Base-by-base conservation (phyloP, 2,797 vertebrate species). In the Eulemur rubriventer region DNA sequence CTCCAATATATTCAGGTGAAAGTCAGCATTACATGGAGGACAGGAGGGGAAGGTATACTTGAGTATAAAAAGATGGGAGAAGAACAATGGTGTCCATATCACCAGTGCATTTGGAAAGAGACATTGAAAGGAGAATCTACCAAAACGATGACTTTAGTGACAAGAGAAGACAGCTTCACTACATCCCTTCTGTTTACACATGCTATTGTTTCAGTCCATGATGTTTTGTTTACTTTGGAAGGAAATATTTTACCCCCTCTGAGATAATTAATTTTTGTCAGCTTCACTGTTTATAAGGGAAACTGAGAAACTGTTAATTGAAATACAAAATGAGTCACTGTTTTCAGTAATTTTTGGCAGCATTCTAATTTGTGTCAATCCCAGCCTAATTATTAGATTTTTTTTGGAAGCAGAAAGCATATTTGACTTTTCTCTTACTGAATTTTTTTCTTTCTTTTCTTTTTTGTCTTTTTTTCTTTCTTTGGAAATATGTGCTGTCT, bases 291-390 rank as follows among this genome's bases (percentile, higher is more conserved):
- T 98, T 98, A 97, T 96, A 97, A 90, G 97, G 98, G 98, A 98
- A 98, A 98, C 98, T 97, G 98, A 98, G 98, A 99, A 98, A 98
- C 98, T 98, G 98, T 97, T 99, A 98, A 98, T 98, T 98, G 98
- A 98, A 98, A 98, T 97, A 97, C 98, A 98, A 98, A 98, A 97
- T 98, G 98, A 98, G 95, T 99, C 98, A 98, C 95, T 98, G 97
- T 98, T 98, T 98, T 98, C 97, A 98, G 95, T 93, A 92, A 96
- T 97, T 98, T 98, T 98, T 99, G 98, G 98, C 98, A 99, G 96
- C 97, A 63, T 98, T 98, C 98, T 98, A 98, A 98, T 98, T 98
- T 97, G 96, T 98, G 98, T 98, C 98, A 98, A 98, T 99, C 98
- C 96, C 93, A 98, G 89, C 81, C 96, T 98, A 98, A 99, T 99